Evolutionary conservation across 2,113 vertebrate genomes (phyloP), one percentile per base, ranked within the genome.

Genomic region (Mionectes macconnelli): DNA sequence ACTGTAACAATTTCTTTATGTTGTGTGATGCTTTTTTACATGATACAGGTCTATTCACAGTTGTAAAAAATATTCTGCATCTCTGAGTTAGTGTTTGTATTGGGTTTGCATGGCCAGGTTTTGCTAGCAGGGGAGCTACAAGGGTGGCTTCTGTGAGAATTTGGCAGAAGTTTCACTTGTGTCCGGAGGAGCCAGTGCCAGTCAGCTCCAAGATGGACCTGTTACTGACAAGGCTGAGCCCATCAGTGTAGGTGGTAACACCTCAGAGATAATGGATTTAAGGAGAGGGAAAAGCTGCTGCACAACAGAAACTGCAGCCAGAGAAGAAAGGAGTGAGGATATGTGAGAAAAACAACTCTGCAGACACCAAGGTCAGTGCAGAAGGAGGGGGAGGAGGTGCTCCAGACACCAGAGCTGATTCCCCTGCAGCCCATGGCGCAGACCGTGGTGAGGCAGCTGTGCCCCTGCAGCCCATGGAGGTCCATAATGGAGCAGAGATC

Each of bases 371-470:
- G 47, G 24, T 68, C 75, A 37, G 35, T 25, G 55, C 18, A 80
- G 52, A 23, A 79, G 27, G 45, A 74, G 39, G 25, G 25, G 39
- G 2, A 80, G 68, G 35, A 62, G 35, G 10, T 42, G 19, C 8
- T 21, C 4, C 47, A 49, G 27, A 27, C 0, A 0, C 53, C 9
- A 4, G 35, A 68, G 55, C 55, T 6, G 53, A 11, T 16, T 49
- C 11, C 27, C 25, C 31, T 49, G 45, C 40, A 12, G 44, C 7
- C 35, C 0, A 0, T 64, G 66, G 28, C 64, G 47, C 30, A 55
- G 49, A 9, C 10, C 42, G 18, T n/a, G 56, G 64, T 78, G 40
- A 37, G 4, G 2, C 30, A 40, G 70, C 22, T 40, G 21, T 68
- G 59, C 53, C 12, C 24, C 68, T 55, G 22, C 39, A 42, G 60